Percentiles rank a stretch among this genome's conserved stretches.
Evolutionary conservation across 37 sponge, comb jelly and placozoan species (phyloP).

Genomic region (Halisarca cf. caerulea): DNA sequence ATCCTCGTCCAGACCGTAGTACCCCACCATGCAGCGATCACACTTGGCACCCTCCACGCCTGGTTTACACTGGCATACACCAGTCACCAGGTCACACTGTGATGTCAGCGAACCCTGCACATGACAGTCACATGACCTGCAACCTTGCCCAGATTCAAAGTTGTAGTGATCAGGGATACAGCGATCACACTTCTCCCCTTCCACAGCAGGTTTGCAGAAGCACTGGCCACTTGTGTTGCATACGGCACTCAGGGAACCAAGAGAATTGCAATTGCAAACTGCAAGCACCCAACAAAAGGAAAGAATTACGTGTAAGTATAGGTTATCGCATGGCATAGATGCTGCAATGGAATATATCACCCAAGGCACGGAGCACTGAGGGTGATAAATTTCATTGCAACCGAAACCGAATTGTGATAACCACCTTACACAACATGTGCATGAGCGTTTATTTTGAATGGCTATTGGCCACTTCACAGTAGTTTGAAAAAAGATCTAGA

Average conservation of each 20-base stretch:
- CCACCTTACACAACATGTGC: too few species aligned
- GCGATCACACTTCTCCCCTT: slow-evolving; percentile 31
- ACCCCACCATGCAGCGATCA: slow-evolving; percentile 66
- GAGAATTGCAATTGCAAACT: slow-evolving; percentile 4
- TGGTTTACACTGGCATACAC: slow-evolving; percentile 76
- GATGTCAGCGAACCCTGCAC: not conserved
- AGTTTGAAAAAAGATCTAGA: too few species aligned
- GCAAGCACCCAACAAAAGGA: too few species aligned
- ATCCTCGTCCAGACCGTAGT: slow-evolving; percentile 36
- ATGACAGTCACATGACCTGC: slow-evolving; percentile 7
- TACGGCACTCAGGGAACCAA: slow-evolving; percentile 26
- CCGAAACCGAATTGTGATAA: too few species aligned
- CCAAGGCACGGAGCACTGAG: too few species aligned
- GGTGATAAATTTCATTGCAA: too few species aligned
- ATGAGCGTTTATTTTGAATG: too few species aligned
- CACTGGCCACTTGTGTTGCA: slow-evolving; percentile 30
- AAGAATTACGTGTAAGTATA: too few species aligned
- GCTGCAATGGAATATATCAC: too few species aligned
- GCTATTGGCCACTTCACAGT: too few species aligned
- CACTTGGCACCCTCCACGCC: slow-evolving; percentile 71
- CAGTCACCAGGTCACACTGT: slow-evolving; percentile 26
- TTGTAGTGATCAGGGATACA: slow-evolving; percentile 18
- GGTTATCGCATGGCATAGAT: too few species aligned
- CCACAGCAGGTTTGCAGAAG: slow-evolving; percentile 8
- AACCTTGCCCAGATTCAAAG: slow-evolving; percentile 1